Evolutionary conservation across 1,140 invertebrate genomes (phyloP).

Genomic region (Heliothis virescens): DNA sequence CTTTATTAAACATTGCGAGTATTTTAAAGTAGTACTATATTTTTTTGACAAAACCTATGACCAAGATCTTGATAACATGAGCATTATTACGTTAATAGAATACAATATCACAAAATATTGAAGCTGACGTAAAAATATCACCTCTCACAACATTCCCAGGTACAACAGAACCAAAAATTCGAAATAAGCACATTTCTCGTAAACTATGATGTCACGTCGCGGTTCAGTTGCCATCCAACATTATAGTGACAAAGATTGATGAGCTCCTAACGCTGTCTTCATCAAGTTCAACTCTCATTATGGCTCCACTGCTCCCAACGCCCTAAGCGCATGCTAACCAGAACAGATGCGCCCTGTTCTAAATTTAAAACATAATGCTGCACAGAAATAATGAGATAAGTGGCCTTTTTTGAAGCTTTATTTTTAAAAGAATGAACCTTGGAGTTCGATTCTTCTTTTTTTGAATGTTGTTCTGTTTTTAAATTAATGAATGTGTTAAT

Average conservation of each 20-base stretch:
- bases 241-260: slow-evolving; percentile 68
- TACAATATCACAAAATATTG: not conserved
- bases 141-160: not conserved
- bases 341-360: slow-evolving; percentile 44
- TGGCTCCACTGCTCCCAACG: not conserved
- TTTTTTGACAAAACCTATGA: too few relatives aligned
- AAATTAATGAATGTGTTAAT: slow-evolving; percentile 48
- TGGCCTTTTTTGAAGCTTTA: slow-evolving; percentile 18
- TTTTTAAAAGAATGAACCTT: slow-evolving; percentile 38
- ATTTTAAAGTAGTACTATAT: too few relatives aligned
- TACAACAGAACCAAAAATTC: slow-evolving; percentile 31
- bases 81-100: not conserved
- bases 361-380: slow-evolving; percentile 38
- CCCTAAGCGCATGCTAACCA: slow-evolving; percentile 19
- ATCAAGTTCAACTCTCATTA: slow-evolving; percentile 70
- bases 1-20: too few relatives aligned
- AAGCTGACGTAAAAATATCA: not conserved
- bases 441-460: slow-evolving; percentile 6
- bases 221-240: slow-evolving; percentile 49
- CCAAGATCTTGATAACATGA: too few relatives aligned
- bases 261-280: slow-evolving; percentile 68
- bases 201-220: slow-evolving; percentile 40
- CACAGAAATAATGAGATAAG: slow-evolving; percentile 40
- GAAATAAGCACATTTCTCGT: slow-evolving; percentile 42
- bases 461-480: slow-evolving; percentile 37